Evolutionary conservation across 2,888 invertebrate genomes (phyloP), one percentile per base, ranked within the genome.

Genomic region (Phalangium opilio): DNA sequence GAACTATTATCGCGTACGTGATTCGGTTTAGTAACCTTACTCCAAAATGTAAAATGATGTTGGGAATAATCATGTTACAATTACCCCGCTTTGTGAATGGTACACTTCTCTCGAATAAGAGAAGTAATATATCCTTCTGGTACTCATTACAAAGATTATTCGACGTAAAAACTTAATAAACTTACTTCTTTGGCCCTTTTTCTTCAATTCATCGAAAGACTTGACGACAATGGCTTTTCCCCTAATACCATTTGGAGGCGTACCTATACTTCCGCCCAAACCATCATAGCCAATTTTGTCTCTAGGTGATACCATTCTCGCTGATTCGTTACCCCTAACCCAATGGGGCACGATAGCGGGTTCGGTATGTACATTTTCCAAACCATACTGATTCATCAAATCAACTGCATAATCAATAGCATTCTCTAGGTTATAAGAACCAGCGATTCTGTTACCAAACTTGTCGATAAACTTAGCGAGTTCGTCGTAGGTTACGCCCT

Each of bases 361-460:
- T 68, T 86, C 85, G 0, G 79, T 80, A 54, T 77, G 75, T 4
- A 84, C 79, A 58, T 81, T 78, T 43, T 77, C 75, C 41, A 79
- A 62, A 11, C 68, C 67, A 50, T 67, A 63, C 17, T 60, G 57
- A 10, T 56, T 57, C 21, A 74, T 67, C 55, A 66, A 63, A 12
- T 70, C 59, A 44, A 75, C 55, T 70, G 80, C 74, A 57, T 77
- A 78, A 64, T 81, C 77, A 50, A 82, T 81, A 2, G 80, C 70
- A 20, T 73, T 61, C 63, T 82, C 81, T 42, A 82, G 67, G 42
- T 64, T 68, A 50, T 73, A 60, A 0, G 78, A 72, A 0, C 81
- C 81, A 0, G 77, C 70, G 15, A 76, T 68, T 43, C 82, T 67
- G 8, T 73, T 66, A 1, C 80, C 80, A 64, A 78, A 81, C 54